Conservation (phyloP, 1,140 invertebrate genomes). For the Apis mellifera region DNA sequence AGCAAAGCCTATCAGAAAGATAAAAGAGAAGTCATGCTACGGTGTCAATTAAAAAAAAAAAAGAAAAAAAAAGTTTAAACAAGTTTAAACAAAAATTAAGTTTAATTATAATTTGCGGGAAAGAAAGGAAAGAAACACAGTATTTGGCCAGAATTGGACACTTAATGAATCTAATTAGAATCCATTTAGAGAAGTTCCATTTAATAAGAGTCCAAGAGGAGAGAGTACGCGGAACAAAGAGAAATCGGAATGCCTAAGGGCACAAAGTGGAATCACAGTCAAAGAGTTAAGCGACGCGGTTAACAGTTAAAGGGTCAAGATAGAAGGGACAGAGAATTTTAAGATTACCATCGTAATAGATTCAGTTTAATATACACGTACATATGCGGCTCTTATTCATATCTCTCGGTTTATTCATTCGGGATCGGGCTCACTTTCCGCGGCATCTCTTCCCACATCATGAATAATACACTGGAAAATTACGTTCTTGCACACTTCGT, state of each 20-base stretch:
- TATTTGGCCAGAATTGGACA: not conserved
- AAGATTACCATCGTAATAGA: slow-evolving; percentile 17
- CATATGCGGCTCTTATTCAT: not conserved
- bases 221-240: not conserved
- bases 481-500: slow-evolving; percentile 23
- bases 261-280: not conserved
- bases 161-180: not conserved
- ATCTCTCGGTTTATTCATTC: slow-evolving; percentile 7
- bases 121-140: not conserved
- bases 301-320: slow-evolving; percentile 15
- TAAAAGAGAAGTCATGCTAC: too few relatives aligned
- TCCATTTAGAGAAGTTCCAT: not conserved
- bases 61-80: too few relatives aligned
- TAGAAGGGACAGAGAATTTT: not conserved
- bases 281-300: not conserved
- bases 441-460: slow-evolving; percentile 3
- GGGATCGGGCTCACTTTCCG: slow-evolving; percentile 7
- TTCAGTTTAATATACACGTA: slow-evolving; percentile 1
- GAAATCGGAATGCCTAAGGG: not conserved
- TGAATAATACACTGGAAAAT: slow-evolving; percentile 42
- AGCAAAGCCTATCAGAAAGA: too few relatives aligned
- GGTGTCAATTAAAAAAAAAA: too few relatives aligned
- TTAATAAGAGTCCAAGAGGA: not conserved
- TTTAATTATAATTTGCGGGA: not conserved
- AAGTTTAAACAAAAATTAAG: too few relatives aligned